Conservation (phyloP, 2,888 invertebrate genomes). For the Pycnomerus fuliginosus region DNA sequence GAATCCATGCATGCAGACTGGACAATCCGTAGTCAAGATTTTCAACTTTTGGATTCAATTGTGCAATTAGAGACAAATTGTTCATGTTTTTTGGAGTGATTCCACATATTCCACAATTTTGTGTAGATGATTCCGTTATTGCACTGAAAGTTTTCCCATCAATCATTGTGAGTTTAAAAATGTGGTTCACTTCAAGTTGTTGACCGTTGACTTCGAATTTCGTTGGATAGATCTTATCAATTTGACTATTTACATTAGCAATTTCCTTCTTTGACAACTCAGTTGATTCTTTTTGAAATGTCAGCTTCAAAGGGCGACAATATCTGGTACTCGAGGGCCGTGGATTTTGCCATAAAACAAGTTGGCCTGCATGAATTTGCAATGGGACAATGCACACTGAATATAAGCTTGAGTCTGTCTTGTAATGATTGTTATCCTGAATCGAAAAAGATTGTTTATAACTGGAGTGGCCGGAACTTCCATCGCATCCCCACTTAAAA, state of each 20-base stretch:
- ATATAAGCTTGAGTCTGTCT: not conserved
- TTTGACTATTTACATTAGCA: not conserved
- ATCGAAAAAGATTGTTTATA: not conserved
- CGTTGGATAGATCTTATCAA: not conserved
- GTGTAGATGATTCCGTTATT: not conserved
- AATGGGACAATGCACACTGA: not conserved
- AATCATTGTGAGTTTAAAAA: not conserved
- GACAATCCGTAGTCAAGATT: constrained; percentile 3
- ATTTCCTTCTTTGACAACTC: not conserved
- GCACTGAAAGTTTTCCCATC: not conserved
- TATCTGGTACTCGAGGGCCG: not conserved
- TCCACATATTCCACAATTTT: not conserved
- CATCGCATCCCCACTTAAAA: not conserved
- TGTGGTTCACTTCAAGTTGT: not conserved
- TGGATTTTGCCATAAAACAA: not conserved
- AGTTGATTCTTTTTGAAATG: not conserved
- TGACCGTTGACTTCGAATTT: not conserved
- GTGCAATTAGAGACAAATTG: not conserved
- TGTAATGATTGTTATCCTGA: not conserved
- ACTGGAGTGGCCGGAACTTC: not conserved
- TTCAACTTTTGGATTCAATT: not conserved
- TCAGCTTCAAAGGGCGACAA: not conserved
- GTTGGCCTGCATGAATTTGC: not conserved
- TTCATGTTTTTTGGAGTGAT: not conserved
- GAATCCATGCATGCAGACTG: constrained; percentile 11